These are phyloP conservation scores for Menura novaehollandiae DNA, from an alignment of 2,113 vertebrate species.

Conservation along the genomic window DNA sequence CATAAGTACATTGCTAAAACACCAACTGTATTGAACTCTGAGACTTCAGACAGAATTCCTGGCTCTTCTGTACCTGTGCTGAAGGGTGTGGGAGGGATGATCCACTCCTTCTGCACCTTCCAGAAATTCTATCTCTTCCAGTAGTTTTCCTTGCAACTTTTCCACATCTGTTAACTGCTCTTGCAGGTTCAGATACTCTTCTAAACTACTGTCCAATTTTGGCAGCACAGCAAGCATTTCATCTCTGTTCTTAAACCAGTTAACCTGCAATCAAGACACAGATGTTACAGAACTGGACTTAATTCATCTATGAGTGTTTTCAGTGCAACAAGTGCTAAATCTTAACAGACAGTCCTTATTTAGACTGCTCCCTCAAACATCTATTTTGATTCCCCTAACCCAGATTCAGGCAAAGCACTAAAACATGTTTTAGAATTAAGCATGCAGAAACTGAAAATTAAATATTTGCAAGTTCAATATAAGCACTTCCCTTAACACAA, in stretches of 20 bases:
- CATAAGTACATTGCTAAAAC: not conserved
- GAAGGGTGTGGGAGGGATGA: conserved; percentile 88
- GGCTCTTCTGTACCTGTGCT: conserved; percentile 81
- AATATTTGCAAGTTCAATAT: not conserved
- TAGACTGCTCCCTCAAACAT: not conserved
- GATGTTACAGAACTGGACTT: not conserved
- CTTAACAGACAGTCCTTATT: not conserved
- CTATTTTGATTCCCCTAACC: not conserved
- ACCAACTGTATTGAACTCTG: not conserved
- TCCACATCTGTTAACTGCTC: conserved; percentile 89
- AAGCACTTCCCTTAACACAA: not conserved
- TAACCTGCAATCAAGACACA: conserved; percentile 79
- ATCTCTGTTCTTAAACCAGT: conserved; percentile 98
- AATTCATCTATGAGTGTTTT: not conserved
- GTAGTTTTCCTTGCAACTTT: conserved; percentile 85
- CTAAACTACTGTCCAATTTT: conserved; percentile 87
- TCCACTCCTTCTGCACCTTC: conserved; percentile 91
- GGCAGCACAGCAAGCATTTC: conserved; percentile 94
- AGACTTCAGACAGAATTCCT: not conserved
- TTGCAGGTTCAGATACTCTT: conserved; percentile 89
- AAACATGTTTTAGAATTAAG: not conserved
- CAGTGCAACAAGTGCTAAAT: not conserved
- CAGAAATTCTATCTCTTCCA: conserved; percentile 90
- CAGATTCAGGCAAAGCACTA: not conserved
- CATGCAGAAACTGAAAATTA: not conserved